phyloP scores from a whole-genome alignment of 1,140 invertebrate species.

The Triops cancriformis region DNA sequence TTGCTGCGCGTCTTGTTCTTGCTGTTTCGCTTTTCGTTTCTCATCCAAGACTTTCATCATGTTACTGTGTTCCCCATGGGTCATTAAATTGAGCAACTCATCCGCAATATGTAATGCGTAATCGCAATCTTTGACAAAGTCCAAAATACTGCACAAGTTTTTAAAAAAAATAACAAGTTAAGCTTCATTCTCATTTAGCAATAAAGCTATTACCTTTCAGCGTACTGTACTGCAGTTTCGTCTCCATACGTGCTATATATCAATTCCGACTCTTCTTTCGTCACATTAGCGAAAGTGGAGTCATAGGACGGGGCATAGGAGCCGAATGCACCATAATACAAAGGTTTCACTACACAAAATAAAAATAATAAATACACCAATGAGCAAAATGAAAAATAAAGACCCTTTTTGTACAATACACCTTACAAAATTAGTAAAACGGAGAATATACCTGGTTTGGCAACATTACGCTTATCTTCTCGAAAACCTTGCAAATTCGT shows the following conservation, averaged over 20 bases:
- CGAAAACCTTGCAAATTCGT: conserved; percentile 61
- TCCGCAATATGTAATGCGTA: conserved; percentile 75
- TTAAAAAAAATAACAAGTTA: conserved; percentile 18
- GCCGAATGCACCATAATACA: conserved; percentile 90
- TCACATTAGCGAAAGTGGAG: conserved; percentile 87
- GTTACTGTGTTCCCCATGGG: conserved; percentile 72
- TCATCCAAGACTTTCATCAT: conserved; percentile 59
- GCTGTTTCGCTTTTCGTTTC: conserved; percentile 49
- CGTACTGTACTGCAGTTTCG: conserved; percentile 77
- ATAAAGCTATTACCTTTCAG: conserved; percentile 50
- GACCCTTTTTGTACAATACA: too few relatives aligned
- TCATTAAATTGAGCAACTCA: conserved; percentile 69
- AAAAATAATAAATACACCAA: conserved; percentile 18
- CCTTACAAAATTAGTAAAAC: too few relatives aligned
- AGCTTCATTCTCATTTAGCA: not conserved
- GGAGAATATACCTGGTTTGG: conserved; percentile 57
- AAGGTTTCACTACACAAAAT: conserved; percentile 59
- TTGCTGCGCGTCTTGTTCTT: conserved; percentile 34
- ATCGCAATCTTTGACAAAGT: conserved; percentile 75
- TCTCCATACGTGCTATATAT: conserved; percentile 85
- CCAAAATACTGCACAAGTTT: conserved; percentile 53
- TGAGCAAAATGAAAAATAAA: conserved; percentile 7
- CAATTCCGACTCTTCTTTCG: conserved; percentile 85
- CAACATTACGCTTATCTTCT: conserved; percentile 79
- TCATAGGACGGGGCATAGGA: conserved; percentile 93